phyloP scores from a whole-genome alignment of 2,797 vertebrate genomes.

The Threskiornis aethiopicus region DNA sequence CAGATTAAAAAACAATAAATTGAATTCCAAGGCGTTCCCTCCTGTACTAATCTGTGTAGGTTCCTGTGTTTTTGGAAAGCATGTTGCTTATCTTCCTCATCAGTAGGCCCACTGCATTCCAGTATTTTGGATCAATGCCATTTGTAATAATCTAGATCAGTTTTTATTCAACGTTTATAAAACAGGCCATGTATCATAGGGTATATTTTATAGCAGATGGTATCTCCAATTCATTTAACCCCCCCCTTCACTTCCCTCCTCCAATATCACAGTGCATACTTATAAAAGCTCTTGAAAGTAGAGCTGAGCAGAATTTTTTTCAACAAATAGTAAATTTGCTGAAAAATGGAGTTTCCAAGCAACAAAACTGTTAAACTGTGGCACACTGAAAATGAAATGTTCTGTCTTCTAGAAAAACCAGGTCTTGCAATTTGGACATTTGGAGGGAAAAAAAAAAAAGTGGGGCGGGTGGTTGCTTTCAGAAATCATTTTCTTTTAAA shows the following conservation, averaged over 20 bases:
- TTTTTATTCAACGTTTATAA: constrained; percentile 67
- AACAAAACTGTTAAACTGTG: constrained; percentile 39
- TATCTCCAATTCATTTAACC: constrained; percentile 47
- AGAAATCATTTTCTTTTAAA: not conserved
- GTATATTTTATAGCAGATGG: constrained; percentile 60
- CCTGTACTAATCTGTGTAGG: constrained; percentile 72
- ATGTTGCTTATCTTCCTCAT: constrained; percentile 72
- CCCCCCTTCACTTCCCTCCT: constrained; percentile 21
- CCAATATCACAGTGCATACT: constrained; percentile 2
- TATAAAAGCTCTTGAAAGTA: constrained; percentile 36
- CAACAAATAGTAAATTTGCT: constrained; percentile 48
- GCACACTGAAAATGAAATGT: not conserved
- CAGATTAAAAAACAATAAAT: constrained; percentile 62
- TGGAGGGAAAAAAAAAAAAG: not conserved
- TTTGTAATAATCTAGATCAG: constrained; percentile 63
- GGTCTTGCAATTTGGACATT: not conserved
- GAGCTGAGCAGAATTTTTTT: not conserved
- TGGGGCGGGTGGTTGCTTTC: not conserved
- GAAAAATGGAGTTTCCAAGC: constrained; percentile 45
- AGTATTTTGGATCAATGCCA: constrained; percentile 70
- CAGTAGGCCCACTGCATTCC: constrained; percentile 69
- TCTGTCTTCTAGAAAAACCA: not conserved
- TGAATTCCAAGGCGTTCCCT: constrained; percentile 69
- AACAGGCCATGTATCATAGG: constrained; percentile 42
- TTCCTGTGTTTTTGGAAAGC: constrained; percentile 79